Base-by-base conservation (phyloP, 2,797 vertebrate genomes). In the Gallirallus australis region DNA sequence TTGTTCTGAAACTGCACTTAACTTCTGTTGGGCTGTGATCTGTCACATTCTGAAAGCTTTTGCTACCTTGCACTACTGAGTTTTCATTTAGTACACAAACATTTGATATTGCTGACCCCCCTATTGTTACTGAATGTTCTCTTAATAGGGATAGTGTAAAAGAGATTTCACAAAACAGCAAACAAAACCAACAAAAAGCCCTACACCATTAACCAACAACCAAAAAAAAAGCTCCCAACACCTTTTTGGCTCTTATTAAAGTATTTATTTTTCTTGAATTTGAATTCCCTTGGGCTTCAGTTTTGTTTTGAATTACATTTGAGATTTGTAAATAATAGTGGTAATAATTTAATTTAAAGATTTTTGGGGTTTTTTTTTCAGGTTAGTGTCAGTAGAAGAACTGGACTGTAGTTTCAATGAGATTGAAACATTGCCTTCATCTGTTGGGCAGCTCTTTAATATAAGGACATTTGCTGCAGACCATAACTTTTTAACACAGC, bases 321-420 rank as follows among this genome's bases (percentile, higher is more conserved):
- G 17, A 45, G 12, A 50, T 42, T 45, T 89, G 15, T 66, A 81
- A n/a, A 86, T 78, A 48, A 52, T n/a, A 73, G 6, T 75, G 14
- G 11, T 47, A 64, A 19, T 79, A 57, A 45, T 11, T 18, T 75
- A 2, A 39, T 81, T 79, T 61, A 56, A 37, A 37, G 37, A 37
- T 37, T 27, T 27, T 27, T 8, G 45, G 45, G 7, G 15, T 27
- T 21, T n/a, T 75, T 85, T 72, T 82, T 63, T 5, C 63, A 99
- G 99, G 73, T 98, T 99, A 95, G 79, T 97, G 7, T 98, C 98
- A 71, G 94, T 99, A 90, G 99, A 99, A 91, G 99, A 99, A 97
- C 97, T 99, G 95, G 99, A 99, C 96, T 99, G 99, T 98, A 99
- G 99, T 96, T 99, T 99, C 96, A 99, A 99, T 96, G 99, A 99